Conservation (phyloP, 1,140 invertebrate species). For the Pseudomyrmex flavicornis region DNA sequence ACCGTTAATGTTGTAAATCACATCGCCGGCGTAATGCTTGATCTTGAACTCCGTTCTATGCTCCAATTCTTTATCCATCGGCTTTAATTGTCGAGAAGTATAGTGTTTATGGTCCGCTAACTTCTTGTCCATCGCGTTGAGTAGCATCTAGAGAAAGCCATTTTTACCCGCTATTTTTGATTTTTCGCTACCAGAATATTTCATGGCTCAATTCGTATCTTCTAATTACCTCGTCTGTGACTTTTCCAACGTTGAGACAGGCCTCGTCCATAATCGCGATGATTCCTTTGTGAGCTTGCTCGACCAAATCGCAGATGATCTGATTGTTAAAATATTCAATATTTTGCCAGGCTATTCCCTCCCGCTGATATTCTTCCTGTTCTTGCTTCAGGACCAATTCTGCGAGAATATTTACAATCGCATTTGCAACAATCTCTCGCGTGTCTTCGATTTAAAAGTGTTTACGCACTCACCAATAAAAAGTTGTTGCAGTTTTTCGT, state of each 20-base stretch:
- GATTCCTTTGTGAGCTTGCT: slow-evolving; percentile 95
- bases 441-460: no score
- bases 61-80: slow-evolving; percentile 92
- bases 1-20: slow-evolving; percentile 94
- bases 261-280: slow-evolving; percentile 98
- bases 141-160: slow-evolving; percentile 88
- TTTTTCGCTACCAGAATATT: slow-evolving; percentile 30
- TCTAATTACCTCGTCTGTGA: slow-evolving; percentile 91
- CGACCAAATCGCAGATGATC: slow-evolving; percentile 97
- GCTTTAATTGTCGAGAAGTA: slow-evolving; percentile 93
- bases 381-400: slow-evolving; percentile 98
- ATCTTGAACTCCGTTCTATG: slow-evolving; percentile 95
- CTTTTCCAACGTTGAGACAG: slow-evolving; percentile 96
- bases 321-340: slow-evolving; percentile 97
- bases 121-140: slow-evolving; percentile 97
- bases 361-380: slow-evolving; percentile 96
- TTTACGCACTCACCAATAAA: slow-evolving; percentile 92
- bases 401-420: slow-evolving; percentile 79
- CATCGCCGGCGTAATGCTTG: slow-evolving; percentile 98
- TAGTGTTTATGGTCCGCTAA: slow-evolving; percentile 95
- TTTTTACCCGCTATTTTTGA: neutral
- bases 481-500: slow-evolving; percentile 89
- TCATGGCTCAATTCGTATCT: neutral
- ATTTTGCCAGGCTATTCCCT: slow-evolving; percentile 96
- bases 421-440: neutral